A percentile compares a stretch with the other conserved stretches of the same genome.
Evolutionary conservation across 2,797 vertebrate genomes (phyloP).

Genomic region (Synaphobranchus kaupii): DNA sequence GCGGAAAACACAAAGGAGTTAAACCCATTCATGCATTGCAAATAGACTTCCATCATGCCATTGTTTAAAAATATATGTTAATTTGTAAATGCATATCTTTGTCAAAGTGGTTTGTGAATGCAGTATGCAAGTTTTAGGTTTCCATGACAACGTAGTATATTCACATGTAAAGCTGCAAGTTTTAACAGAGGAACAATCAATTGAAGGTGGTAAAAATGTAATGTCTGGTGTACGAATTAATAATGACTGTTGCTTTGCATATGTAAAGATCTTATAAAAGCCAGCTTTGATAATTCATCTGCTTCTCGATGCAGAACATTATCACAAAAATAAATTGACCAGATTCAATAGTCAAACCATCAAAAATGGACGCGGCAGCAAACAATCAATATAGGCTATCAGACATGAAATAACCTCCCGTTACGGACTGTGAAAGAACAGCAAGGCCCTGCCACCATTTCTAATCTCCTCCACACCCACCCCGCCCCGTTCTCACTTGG

Average conservation of each 20-base stretch:
- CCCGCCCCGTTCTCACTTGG: slow-evolving; percentile 36
- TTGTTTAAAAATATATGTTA: neutral
- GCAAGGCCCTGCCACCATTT: slow-evolving; percentile 74
- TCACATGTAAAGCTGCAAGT: neutral
- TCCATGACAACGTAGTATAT: neutral
- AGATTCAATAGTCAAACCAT: slow-evolving; percentile 52
- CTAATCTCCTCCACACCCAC: slow-evolving; percentile 55
- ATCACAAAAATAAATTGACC: slow-evolving; percentile 68
- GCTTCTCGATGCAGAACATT: slow-evolving; percentile 69
- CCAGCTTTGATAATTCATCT: slow-evolving; percentile 23
- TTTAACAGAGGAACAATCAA: neutral
- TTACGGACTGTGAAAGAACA: slow-evolving; percentile 80
- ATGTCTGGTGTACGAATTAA: neutral
- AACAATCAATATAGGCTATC: slow-evolving; percentile 86
- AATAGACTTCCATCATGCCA: neutral
- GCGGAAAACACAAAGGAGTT: neutral
- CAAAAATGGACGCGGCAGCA: slow-evolving; percentile 65
- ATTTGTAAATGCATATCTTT: neutral
- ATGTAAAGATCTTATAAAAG: slow-evolving; percentile 64
- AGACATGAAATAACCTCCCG: slow-evolving; percentile 92
- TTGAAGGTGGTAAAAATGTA: neutral
- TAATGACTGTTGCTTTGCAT: slow-evolving; percentile 64
- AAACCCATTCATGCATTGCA: neutral
- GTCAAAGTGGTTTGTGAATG: neutral
- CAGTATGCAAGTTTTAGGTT: neutral